Evolutionary conservation across 2,888 invertebrate species (phyloP), one percentile per base, ranked within the genome.

Genomic region (Macrophya alboannulata): DNA sequence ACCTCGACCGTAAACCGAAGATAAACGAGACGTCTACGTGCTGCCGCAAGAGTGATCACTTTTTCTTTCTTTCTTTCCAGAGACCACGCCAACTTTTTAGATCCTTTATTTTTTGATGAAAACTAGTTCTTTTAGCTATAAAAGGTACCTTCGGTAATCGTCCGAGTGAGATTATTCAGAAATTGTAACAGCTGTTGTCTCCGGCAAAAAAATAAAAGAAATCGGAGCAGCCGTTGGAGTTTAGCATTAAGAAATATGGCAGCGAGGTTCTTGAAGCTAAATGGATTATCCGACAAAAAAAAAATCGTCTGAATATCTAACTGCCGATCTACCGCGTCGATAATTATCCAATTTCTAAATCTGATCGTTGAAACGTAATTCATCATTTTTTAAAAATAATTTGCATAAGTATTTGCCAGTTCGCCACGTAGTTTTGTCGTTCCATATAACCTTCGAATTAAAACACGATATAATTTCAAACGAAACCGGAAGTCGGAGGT

Each of bases 1-100:
- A 74, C 72, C 72, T 74, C 45, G 72, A 74, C 72, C 72, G 72
- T 40, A 15, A 25, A 45, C 40, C 21, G 43, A 74, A 74, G 72
- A 74, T 74, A 43, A 74, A 74, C 43, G 21, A 45, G 45, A 74
- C n/a, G 43, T 45, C 43, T 43, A 45, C 12, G 68, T 17, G 15
- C 37, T 68, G 12, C 72, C 1, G 45, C 43, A 25, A 74, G 45
- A 74, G 40, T 10, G 72, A 74, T 74, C 72, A 74, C 72, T 74
- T 25, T 71, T 45, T 74, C 21, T 74, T 45, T 74, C 21, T 74
- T 45, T 31, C 31, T 31, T 2, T 40, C 45, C 21, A 45, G 21
- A 74, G 10, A 74, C 45, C 21, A 10, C 55, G 31, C 31, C 0
- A 37, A 31, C 17, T 48, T 77, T 77, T 77, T 51, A 25, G 17